These are phyloP conservation scores for Anas georgica DNA, from an alignment of 2,797 vertebrate species.

Conservation along the genomic window DNA sequence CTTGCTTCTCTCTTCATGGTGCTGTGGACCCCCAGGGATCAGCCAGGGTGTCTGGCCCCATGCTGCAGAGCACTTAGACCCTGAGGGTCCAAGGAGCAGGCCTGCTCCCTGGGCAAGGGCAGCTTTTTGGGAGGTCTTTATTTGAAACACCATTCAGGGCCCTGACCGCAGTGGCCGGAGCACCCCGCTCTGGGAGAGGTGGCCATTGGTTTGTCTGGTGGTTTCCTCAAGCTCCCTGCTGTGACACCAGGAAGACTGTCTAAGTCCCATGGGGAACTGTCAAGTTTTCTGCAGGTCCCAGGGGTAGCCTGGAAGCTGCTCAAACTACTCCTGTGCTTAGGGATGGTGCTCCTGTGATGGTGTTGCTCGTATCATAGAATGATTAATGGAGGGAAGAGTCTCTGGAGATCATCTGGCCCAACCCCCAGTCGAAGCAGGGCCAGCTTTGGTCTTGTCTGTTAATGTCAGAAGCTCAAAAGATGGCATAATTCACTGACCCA, in stretches of 20 bases:
- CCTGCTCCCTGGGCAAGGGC: background rate
- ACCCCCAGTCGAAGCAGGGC: accelerated
- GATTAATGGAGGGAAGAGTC: background rate
- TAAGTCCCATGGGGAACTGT: background rate
- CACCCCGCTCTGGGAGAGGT: background rate
- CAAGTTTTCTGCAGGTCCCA: background rate
- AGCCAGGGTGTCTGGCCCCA: background rate
- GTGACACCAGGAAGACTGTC: background rate
- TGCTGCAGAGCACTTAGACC: background rate
- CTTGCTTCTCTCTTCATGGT: background rate
- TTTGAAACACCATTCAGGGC: background rate
- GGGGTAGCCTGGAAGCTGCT: background rate
- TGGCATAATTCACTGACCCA: background rate
- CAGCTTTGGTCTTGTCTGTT: background rate
- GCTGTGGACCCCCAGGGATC: accelerated
- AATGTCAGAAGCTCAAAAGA: background rate
- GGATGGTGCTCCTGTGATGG: background rate
- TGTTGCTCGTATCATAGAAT: background rate
- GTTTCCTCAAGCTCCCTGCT: background rate
- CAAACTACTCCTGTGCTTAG: accelerated
- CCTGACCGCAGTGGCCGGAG: accelerated
- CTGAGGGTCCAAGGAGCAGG: background rate
- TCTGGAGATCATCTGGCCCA: background rate
- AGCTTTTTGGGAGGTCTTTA: background rate
- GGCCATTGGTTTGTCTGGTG: background rate